phyloP scores from a whole-genome alignment of 2,797 vertebrate species.

The Meriones psammophilus region DNA sequence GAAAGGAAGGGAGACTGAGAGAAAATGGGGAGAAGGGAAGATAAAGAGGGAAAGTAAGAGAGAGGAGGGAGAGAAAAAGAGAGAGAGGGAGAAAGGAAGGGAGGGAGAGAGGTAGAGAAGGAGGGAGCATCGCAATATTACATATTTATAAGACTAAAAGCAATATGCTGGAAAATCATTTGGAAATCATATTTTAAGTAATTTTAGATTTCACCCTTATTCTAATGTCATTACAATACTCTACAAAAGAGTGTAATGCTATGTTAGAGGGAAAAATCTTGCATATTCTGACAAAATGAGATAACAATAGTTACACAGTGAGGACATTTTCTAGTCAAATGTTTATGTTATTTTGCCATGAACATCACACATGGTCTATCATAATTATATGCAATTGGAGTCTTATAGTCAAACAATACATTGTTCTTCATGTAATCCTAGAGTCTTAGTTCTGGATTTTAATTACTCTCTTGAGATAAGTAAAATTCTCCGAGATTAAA shows the following conservation, averaged over 20 bases:
- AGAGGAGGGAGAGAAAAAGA: no score
- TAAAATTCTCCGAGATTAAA: constrained; percentile 36
- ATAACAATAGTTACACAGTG: not conserved
- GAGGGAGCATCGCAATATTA: not conserved
- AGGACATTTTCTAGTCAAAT: not conserved
- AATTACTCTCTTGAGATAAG: not conserved
- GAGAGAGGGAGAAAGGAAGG: not conserved
- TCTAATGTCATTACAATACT: not conserved
- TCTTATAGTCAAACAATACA: not conserved
- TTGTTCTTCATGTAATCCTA: not conserved
- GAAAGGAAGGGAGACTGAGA: not conserved
- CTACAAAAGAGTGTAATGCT: not conserved
- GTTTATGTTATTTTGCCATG: constrained; percentile 1
- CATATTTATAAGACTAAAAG: constrained; percentile 5
- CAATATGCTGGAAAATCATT: not conserved
- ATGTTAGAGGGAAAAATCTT: not conserved
- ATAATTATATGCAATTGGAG: constrained; percentile 20
- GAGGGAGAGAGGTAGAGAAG: not conserved
- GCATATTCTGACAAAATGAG: constrained; percentile 38
- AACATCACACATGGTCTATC: not conserved
- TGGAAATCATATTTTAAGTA: constrained; percentile 12
- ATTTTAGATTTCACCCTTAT: constrained; percentile 27
- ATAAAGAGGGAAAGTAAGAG: not conserved
- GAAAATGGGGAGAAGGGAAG: no score
- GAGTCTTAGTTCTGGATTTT: not conserved